A percentile compares a stretch with the other conserved stretches of the same genome.
Evolutionary conservation across 1,140 invertebrate genomes (phyloP).

Genomic region (Trichoplusia ni): DNA sequence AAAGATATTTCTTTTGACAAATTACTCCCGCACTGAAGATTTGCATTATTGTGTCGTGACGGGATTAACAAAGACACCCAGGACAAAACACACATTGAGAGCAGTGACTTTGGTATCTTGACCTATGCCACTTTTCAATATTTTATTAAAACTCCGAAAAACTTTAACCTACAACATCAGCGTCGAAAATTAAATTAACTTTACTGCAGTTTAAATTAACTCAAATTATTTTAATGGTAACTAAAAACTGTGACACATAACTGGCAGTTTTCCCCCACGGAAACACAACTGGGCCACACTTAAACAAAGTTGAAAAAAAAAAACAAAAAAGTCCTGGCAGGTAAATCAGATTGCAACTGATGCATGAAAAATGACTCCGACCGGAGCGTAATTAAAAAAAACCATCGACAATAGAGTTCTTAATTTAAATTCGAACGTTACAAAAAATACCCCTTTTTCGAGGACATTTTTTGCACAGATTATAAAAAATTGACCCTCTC

Average conservation of each 20-base stretch:
- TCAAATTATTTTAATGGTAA: no score
- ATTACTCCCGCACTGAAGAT: no score
- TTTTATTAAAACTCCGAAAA: no score
- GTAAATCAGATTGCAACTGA: conserved; percentile 79
- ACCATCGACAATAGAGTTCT: conserved; percentile 63
- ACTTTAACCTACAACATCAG: no score
- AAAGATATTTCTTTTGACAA: no score
- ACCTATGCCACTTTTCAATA: no score
- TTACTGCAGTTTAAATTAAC: no score
- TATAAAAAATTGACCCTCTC: conserved; percentile 47
- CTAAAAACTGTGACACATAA: not conserved
- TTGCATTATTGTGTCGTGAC: no score
- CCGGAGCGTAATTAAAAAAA: conserved; percentile 75
- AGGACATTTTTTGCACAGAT: conserved; percentile 17
- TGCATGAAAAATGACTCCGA: conserved; percentile 80
- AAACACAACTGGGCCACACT: conserved; percentile 33
- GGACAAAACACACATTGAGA: no score
- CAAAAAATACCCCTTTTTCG: conserved; percentile 50
- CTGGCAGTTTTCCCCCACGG: not conserved
- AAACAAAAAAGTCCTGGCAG: conserved; percentile 54
- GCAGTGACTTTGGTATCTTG: no score
- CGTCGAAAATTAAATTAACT: no score
- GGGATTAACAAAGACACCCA: no score
- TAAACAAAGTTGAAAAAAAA: conserved; percentile 37
- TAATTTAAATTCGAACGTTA: conserved; percentile 62